Percentiles rank a stretch among this genome's conserved stretches.
Conservation (phyloP, 2,113 vertebrate genomes). For the Smithornis capensis region DNA sequence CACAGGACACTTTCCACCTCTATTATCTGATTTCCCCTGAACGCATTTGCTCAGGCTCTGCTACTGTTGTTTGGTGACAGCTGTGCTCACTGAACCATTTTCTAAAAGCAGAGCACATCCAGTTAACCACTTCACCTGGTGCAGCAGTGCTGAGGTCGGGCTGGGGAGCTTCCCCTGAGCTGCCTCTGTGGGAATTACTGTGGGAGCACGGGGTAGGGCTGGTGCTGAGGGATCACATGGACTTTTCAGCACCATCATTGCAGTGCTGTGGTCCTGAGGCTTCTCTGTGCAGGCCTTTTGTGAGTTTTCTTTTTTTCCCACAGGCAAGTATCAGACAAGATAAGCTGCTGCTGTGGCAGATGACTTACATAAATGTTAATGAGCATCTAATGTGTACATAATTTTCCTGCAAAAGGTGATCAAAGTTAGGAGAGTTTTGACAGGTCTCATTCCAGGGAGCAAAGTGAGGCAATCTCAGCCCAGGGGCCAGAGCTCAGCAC, state of each 20-base stretch:
- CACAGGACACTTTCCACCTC: conserved; percentile 50
- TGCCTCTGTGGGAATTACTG: neutral
- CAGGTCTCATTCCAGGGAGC: conserved; percentile 7
- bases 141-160: neutral
- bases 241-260: neutral
- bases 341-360: conserved; percentile 8
- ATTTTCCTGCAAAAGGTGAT: conserved; percentile 26
- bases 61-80: conserved; percentile 46
- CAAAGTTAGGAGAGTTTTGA: conserved; percentile 30
- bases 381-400: conserved; percentile 10
- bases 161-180: neutral
- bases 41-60: conserved; percentile 35
- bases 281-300: neutral
- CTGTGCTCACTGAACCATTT: conserved; percentile 58
- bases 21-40: conserved; percentile 39
- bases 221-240: neutral
- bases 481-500: neutral
- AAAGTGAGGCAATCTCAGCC: neutral
- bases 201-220: neutral
- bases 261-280: neutral
- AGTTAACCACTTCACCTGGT: conserved; percentile 33
- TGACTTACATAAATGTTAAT: conserved; percentile 49
- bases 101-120: neutral
- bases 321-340: neutral
- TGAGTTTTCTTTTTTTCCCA: neutral